Percentiles rank a stretch among this genome's conserved stretches.
Evolutionary conservation across 2,888 invertebrate genomes (phyloP).

Genomic region (Cephalotes varians): DNA sequence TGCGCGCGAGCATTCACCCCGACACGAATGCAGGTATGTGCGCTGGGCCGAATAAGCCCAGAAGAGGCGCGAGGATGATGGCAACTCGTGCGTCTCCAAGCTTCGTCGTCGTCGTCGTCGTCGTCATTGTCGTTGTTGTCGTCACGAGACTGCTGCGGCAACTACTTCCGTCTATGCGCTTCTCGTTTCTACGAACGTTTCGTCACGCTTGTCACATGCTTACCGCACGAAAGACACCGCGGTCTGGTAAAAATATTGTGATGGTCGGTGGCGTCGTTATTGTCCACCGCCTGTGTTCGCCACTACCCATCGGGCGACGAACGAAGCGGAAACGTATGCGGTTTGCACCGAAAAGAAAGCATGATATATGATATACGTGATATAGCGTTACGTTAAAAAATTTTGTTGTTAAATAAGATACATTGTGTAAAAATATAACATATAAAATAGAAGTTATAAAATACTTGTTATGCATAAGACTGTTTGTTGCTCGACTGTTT

Average conservation of each 20-base stretch:
- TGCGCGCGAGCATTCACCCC: constrained; percentile 44
- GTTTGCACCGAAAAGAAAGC: constrained; percentile 9
- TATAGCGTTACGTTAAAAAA: not conserved
- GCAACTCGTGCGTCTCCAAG: constrained; percentile 51
- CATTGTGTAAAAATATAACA: not conserved
- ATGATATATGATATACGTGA: not conserved
- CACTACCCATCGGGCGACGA: constrained; percentile 7
- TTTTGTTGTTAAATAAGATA: not conserved
- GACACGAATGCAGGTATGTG: constrained; percentile 49
- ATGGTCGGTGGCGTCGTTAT: constrained; percentile 55
- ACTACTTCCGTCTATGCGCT: constrained; percentile 54
- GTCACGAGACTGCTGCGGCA: constrained; percentile 49
- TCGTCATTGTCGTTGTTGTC: constrained; percentile 17
- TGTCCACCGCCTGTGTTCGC: constrained; percentile 26
- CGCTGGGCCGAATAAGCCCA: constrained; percentile 55
- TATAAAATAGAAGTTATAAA: not conserved
- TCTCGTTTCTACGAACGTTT: constrained; percentile 58
- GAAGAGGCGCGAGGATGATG: constrained; percentile 51
- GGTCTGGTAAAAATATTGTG: constrained; percentile 60
- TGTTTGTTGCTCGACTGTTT: too few relatives aligned
- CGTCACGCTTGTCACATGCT: constrained; percentile 64
- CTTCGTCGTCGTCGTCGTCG: constrained; percentile 5
- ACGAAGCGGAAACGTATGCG: constrained; percentile 14
- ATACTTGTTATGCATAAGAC: not conserved
- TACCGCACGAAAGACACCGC: constrained; percentile 54